Base-by-base conservation (phyloP, 2,113 vertebrate genomes). In the Heliornis fulica region DNA sequence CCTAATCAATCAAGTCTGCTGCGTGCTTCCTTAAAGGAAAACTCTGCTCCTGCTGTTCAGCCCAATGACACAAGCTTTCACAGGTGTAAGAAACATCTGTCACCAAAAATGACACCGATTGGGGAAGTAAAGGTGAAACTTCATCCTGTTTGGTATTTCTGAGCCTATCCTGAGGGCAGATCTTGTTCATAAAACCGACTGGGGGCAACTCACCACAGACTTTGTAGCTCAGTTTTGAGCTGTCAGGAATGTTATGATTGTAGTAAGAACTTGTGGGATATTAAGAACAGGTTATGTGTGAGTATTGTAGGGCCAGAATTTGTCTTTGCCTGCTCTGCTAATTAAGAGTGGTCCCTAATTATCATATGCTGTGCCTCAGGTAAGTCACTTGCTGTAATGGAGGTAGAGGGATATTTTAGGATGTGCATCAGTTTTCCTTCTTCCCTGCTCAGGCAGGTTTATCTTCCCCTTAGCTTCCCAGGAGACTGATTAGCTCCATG, bases 11-110 rank as follows among this genome's bases (percentile, higher is more conserved):
- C 87, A 77, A 81, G 64, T 51, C 64, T 20, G 11, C 85, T 46
- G 69, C 64, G 56, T 43, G 12, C 66, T 94, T 94, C 60, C 93
- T 96, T 91, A 85, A 93, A 97, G 95, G 84, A 84, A 80, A 93
- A 88, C 66, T 74, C 83, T 45, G 56, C 63, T 94, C 78, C 43
- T 63, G 65, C 31, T 78, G 43, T 43, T 69, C 41, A 81, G 79
- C n/a, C 69, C 64, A 21, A 15, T 20, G 69, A 46, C 75, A 53
- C 38, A 50, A 13, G 38, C 69, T 43, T 81, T 22, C 64, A 15
- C 78, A 77, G 54, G 69, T 66, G 63, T 72, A 15, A 87, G 45
- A 34, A 80, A n/a, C 7, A 5, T 72, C 84, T 90, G 46, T 59
- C 69, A 40, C 48, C 31, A 43, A 29, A n/a, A 59, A 29, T 41